Evolutionary conservation across 2,113 vertebrate genomes (phyloP).

Genomic region (Hippocampus barbouri): DNA sequence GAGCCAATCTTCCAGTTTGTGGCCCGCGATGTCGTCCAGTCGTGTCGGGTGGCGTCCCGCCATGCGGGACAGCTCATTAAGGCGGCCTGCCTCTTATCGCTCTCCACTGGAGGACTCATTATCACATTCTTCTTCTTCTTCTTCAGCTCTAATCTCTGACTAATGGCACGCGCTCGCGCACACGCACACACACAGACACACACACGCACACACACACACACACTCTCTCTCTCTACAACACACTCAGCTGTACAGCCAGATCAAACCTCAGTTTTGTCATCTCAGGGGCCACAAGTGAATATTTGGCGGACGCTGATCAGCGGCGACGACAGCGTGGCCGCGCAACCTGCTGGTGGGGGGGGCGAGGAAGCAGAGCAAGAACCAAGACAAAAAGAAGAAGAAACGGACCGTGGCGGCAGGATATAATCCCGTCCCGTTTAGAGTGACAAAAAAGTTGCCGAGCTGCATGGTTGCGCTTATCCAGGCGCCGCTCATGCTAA

Average conservation of each 20-base stretch:
- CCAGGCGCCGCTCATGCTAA: neutral
- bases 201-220: no score
- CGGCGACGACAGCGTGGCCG: neutral
- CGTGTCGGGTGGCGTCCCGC: neutral
- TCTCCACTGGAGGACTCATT: conserved; percentile 7
- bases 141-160: neutral
- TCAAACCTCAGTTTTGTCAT: neutral
- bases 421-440: neutral
- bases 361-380: neutral
- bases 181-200: neutral
- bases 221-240: neutral
- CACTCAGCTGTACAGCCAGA: neutral
- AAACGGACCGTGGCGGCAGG: neutral
- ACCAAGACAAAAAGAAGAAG: neutral
- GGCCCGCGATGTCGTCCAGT: neutral
- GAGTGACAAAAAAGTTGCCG: neutral
- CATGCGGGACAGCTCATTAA: neutral
- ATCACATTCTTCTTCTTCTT: conserved; percentile 1
- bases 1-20: neutral
- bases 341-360: neutral
- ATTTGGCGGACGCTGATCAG: neutral
- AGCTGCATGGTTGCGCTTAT: neutral
- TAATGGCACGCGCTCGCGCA: neutral
- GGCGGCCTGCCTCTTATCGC: neutral
- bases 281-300: neutral